Conservation (phyloP, 2,113 vertebrate species). For the Aleadryas rufinucha region DNA sequence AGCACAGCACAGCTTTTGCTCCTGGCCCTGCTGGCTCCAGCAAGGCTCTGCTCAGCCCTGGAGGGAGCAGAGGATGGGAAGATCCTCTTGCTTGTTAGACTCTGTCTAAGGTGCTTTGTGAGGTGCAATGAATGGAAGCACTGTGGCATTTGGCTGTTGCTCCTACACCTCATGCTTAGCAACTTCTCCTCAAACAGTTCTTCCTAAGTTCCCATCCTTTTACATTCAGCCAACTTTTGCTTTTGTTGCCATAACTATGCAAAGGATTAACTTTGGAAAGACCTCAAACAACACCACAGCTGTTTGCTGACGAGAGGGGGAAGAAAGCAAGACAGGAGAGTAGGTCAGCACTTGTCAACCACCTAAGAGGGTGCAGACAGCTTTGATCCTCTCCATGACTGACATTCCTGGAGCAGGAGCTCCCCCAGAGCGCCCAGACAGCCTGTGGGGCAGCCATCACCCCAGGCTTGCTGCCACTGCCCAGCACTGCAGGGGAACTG, state of each 20-base stretch:
- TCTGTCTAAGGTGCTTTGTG: background rate
- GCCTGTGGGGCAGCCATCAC: background rate
- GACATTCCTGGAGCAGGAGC: background rate
- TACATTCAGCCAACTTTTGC: background rate
- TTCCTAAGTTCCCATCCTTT: background rate
- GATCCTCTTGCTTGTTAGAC: rapidly evolving
- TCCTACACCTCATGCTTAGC: background rate
- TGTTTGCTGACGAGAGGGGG: background rate
- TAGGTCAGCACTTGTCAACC: background rate
- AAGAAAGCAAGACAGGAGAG: background rate
- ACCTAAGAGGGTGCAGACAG: background rate
- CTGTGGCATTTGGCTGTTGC: background rate
- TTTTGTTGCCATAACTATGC: background rate
- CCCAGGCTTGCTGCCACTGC: background rate
- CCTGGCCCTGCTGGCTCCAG: background rate
- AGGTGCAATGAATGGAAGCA: background rate
- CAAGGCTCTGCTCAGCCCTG: background rate
- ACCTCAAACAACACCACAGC: background rate
- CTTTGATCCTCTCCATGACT: rapidly evolving
- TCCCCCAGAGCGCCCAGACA: too few relatives aligned
- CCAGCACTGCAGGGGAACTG: rapidly evolving
- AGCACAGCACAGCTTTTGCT: background rate
- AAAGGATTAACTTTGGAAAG: background rate
- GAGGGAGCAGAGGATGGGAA: background rate
- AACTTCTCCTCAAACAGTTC: background rate